Percentiles rank a stretch among this genome's conserved stretches.
phyloP scores from a whole-genome alignment of 2,888 invertebrate species.

The Zygaena filipendulae region DNA sequence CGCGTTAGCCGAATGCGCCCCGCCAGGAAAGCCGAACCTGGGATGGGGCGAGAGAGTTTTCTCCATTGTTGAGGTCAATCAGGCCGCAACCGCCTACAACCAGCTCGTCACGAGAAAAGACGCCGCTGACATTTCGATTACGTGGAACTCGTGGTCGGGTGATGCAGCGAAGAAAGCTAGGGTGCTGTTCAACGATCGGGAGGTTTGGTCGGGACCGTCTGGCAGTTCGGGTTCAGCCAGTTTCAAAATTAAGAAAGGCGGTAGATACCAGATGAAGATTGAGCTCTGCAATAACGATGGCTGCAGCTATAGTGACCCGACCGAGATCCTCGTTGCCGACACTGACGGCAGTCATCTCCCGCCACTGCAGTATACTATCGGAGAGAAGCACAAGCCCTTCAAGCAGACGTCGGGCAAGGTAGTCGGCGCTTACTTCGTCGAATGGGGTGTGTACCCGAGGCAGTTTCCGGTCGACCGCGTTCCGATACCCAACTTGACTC shows the following conservation, averaged over 20 bases:
- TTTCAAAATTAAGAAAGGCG: conserved; percentile 57
- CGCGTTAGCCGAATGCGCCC: conserved; percentile 33
- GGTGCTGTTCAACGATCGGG: conserved; percentile 42
- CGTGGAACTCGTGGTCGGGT: conserved; percentile 60
- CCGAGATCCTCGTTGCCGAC: conserved; percentile 55
- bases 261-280: conserved; percentile 50
- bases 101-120: conserved; percentile 50
- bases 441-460: conserved; percentile 61
- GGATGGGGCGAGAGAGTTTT: conserved; percentile 61
- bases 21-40: conserved; percentile 50
- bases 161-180: conserved; percentile 45
- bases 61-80: conserved; percentile 58
- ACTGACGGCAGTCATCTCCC: conserved; percentile 62
- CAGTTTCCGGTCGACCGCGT: conserved; percentile 55
- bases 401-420: conserved; percentile 61
- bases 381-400: conserved; percentile 54
- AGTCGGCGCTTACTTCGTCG: conserved; percentile 55
- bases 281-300: conserved; percentile 55
- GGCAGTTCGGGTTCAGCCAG: conserved; percentile 41
- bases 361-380: conserved; percentile 44
- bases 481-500: conserved; percentile 54
- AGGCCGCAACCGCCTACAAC: conserved; percentile 60
- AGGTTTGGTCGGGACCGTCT: conserved; percentile 45
- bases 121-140: conserved; percentile 53
- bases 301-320: conserved; percentile 46